These are phyloP conservation scores for Nestor notabilis DNA, from an alignment of 2,113 vertebrate species.

Conservation along the genomic window DNA sequence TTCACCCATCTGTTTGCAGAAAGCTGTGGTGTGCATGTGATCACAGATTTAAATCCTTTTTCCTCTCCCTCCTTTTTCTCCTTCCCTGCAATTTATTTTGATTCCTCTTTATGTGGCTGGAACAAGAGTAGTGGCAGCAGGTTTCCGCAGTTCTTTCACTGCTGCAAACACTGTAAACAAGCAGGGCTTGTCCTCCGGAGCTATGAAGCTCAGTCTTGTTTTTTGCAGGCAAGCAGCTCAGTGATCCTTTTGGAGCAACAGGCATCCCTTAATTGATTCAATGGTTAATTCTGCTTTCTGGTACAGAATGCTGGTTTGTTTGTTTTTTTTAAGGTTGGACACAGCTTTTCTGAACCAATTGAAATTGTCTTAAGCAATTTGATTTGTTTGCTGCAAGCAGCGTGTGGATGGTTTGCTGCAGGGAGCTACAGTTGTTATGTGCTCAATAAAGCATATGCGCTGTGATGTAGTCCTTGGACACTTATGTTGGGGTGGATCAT, in stretches of 20 bases:
- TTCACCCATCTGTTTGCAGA: background rate
- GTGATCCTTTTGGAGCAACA: accelerated
- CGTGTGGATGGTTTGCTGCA: accelerated
- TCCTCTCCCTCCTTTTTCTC: background rate
- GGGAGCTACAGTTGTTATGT: accelerated
- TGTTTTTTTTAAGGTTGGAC: accelerated
- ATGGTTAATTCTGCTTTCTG: background rate
- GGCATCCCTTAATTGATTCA: background rate
- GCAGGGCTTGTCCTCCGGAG: background rate
- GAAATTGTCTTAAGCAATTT: background rate
- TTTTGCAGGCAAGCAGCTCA: background rate
- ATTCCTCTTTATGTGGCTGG: background rate
- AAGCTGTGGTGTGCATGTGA: accelerated
- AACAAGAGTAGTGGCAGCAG: background rate
- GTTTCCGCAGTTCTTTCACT: background rate
- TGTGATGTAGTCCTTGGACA: accelerated
- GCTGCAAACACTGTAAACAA: background rate
- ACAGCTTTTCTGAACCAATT: background rate
- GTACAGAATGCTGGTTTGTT: background rate
- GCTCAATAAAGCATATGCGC: accelerated
- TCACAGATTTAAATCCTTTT: background rate
- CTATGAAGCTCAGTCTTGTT: background rate
- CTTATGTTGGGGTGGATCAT: accelerated
- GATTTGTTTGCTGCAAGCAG: background rate
- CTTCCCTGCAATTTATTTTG: background rate